Conservation (phyloP, 2,113 vertebrate species). For the Arothron firmamentum region DNA sequence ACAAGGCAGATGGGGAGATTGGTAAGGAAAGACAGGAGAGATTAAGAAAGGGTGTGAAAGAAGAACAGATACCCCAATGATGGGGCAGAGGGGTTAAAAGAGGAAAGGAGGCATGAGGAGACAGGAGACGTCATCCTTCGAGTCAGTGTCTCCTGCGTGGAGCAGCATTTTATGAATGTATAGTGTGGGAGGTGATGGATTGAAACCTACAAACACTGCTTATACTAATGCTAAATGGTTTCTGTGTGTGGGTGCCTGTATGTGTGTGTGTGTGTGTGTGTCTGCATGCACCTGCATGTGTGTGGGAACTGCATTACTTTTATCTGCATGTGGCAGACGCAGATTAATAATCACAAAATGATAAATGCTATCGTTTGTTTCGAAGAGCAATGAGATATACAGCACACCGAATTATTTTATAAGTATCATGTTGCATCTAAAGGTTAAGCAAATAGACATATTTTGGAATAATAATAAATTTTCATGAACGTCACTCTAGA, state of each 20-base stretch:
- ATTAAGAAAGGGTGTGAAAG: conserved; percentile 4
- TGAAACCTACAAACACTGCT: conserved; percentile 63
- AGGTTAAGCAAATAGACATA: too few relatives aligned
- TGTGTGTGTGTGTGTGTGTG: conserved; percentile 21
- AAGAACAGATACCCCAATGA: conserved; percentile 21
- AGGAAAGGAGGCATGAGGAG: conserved; percentile 18
- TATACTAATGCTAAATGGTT: conserved; percentile 59
- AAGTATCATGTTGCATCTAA: too few relatives aligned
- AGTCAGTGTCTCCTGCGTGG: conserved; percentile 52
- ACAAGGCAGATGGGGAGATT: conserved; percentile 43
- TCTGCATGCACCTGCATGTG: conserved; percentile 5
- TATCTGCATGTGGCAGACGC: conserved; percentile 61
- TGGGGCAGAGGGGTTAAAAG: conserved; percentile 18
- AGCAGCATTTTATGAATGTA: conserved; percentile 71
- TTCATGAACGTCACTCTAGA: conserved; percentile 15
- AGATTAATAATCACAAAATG: conserved; percentile 45
- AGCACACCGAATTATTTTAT: too few relatives aligned
- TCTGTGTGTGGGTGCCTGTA: conserved; percentile 42
- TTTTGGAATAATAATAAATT: neutral
- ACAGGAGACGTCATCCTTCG: conserved; percentile 44
- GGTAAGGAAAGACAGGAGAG: conserved; percentile 38
- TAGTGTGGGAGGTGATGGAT: conserved; percentile 70
- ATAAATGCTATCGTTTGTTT: too few relatives aligned
- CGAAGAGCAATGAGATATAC: too few relatives aligned
- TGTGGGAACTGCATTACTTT: conserved; percentile 37